Evolutionary conservation across 2,113 vertebrate genomes (phyloP), one percentile per base, ranked within the genome.

Genomic region (Hassar affinis): DNA sequence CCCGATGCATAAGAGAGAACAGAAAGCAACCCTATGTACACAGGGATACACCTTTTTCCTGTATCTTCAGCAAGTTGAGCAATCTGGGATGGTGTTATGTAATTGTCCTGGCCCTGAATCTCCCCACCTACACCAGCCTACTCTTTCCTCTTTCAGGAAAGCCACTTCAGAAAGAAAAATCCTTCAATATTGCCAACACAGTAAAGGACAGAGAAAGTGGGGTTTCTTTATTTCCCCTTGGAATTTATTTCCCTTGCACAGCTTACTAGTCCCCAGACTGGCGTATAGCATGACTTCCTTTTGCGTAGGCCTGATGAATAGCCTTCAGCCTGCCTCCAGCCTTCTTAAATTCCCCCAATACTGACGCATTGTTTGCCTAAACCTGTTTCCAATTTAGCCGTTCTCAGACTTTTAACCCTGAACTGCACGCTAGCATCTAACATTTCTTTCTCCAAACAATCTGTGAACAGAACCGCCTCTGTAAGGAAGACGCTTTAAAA

Each of bases 1-100:
- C 20, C 47, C 25, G 15, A 79, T 49, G 12, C 64, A 45, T 49
- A 14, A 22, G 14, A 69, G 59, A 47, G 14, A n/a, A 64, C 68
- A 61, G 51, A 64, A 66, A 57, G 79, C 54, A 74, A 85, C 85
- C 86, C 75, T 68, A 82, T 78, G 79, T 85, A 35, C 81, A 54
- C 57, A 59, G 66, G 91, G 85, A 91, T 89, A 89, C 90, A 92
- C 89, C 84, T 90, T 91, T 91, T 93, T 94, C 91, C 92, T 92
- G 90, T 84, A 86, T 88, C 88, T 90, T 87, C 88, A 85, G 86
- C 87, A 87, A 91, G 87, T 92, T 88, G 86, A 89, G 91, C 86
- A 89, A 87, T 90, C 85, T 86, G 56, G 69, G 78, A 79, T 82
- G 54, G 35, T 8, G 82, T 93, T 93, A 91, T 87, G 90, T 91